A percentile compares a stretch with the other conserved stretches of the same genome.
phyloP scores from a whole-genome alignment of 2,797 vertebrate genomes.

The Hybognathus amarus region DNA sequence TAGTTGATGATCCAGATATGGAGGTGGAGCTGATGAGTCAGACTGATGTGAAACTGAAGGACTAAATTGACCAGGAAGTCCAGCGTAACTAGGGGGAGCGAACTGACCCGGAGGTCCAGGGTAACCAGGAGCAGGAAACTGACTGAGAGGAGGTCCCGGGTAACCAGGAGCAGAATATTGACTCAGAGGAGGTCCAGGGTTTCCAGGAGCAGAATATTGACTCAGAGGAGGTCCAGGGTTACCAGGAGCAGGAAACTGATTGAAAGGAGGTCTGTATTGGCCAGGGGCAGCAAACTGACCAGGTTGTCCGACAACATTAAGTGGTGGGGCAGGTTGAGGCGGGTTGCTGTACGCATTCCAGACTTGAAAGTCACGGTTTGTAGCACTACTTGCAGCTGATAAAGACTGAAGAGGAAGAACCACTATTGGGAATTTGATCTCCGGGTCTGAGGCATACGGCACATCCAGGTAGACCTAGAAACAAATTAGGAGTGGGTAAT shows the following conservation, averaged over 20 bases:
- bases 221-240: not conserved
- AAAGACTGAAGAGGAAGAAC: constrained; percentile 59
- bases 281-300: not conserved
- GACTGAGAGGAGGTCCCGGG: not conserved
- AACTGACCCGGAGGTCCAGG: not conserved
- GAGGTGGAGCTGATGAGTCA: constrained; percentile 16
- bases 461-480: constrained; percentile 75
- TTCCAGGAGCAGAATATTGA: not conserved
- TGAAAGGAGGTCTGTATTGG: not conserved
- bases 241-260: not conserved
- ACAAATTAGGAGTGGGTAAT: not conserved
- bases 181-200: not conserved
- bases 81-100: not conserved
- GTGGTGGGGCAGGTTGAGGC: constrained; percentile 24
- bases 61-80: not conserved
- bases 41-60: not conserved
- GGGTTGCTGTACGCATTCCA: constrained; percentile 21
- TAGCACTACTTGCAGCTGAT: not conserved
- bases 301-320: not conserved
- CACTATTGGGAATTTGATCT: constrained; percentile 74
- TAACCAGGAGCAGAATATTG: not conserved
- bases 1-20: constrained; percentile 24
- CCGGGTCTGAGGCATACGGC: constrained; percentile 72
- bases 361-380: constrained; percentile 27
- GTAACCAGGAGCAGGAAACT: not conserved